Percentiles rank a stretch among this genome's conserved stretches.
These are phyloP conservation scores for Anolis sagrei DNA, from an alignment of 2,113 vertebrate genomes.

Conservation along the genomic window DNA sequence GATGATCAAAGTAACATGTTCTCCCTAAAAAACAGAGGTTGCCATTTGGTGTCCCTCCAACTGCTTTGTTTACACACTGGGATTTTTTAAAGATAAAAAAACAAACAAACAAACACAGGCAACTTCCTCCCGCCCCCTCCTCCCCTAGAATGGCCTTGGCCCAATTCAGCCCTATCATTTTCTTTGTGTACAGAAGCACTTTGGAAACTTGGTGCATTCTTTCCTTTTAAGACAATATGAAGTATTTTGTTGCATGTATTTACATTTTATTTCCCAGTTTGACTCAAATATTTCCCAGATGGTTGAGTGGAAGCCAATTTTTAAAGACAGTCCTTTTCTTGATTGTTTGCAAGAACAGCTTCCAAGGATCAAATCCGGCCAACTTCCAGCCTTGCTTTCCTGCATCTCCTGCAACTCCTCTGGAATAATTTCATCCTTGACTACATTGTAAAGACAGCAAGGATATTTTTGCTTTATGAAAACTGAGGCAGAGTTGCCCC, in stretches of 20 bases:
- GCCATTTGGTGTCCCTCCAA: background rate
- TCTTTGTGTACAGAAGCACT: slow-evolving; percentile 25
- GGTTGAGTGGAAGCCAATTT: slow-evolving; percentile 40
- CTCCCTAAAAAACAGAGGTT: too few relatives aligned
- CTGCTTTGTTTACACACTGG: background rate
- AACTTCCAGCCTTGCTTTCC: background rate
- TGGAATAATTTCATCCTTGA: background rate
- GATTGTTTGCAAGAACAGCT: slow-evolving; percentile 14
- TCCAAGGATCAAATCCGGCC: slow-evolving; percentile 26
- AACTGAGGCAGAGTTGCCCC: background rate
- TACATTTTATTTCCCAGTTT: background rate
- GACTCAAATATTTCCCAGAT: slow-evolving; percentile 25
- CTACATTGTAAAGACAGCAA: background rate
- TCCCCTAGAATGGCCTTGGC: slow-evolving; percentile 27
- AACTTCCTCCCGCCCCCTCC: background rate
- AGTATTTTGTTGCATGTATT: slow-evolving; percentile 49
- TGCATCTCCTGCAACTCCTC: background rate
- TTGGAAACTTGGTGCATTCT: background rate
- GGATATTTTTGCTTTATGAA: background rate
- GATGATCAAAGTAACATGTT: background rate
- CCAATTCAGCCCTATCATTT: slow-evolving; percentile 56
- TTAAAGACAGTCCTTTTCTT: slow-evolving; percentile 49
- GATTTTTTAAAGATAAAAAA: background rate
- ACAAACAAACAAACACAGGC: background rate
- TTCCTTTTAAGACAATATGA: slow-evolving; percentile 53